Evolutionary conservation across 2,797 vertebrate genomes (phyloP), one percentile per base, ranked within the genome.

Genomic region (Gouania willdenowi): DNA sequence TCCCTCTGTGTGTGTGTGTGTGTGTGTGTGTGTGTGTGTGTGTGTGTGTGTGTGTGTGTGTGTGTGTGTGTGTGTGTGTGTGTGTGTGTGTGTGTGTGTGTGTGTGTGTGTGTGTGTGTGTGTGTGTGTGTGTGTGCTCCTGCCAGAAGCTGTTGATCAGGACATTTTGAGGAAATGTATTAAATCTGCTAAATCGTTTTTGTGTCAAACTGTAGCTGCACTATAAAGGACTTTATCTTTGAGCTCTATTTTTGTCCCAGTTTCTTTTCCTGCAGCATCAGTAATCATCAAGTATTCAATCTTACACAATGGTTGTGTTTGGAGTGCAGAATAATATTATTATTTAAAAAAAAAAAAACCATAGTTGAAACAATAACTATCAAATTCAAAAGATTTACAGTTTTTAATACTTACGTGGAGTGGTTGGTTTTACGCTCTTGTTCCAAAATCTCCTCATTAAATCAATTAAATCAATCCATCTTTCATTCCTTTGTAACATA

Each of bases 141-240:
- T 67, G 55, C 68, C 60, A 72, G 46, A 63, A 66, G 34, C 66
- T 78, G 75, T 77, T 71, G 75, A 80, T 80, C 60, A 36, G 44
- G 77, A 60, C 52, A 56, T 58, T 77, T 63, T 26, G 46, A 45
- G 58, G 35, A 52, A 63, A 52, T 43, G 41, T 14, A 23, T 49
- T 47, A 26, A 49, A 58, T 37, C 11, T 6, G 6, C 23, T 49
- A n/a, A 26, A 36, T 20, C 60, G 7, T 31, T 41, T 31, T 27
- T 36, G 29, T 43, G 31, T 28, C 15, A 7, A n/a, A 5, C 27
- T 18, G n/a, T 21, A 45, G 15, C 18, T 15, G 13, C 11, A 13
- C 20, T 43, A 34, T 51, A 59, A n/a, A n/a, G n/a, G n/a, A n/a
- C 58, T 40, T 16, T 5, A 35, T 28, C 28, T 3, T 2, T 4